phyloP scores from a whole-genome alignment of 2,888 invertebrate species.

The Drosophila percnosoma region DNA sequence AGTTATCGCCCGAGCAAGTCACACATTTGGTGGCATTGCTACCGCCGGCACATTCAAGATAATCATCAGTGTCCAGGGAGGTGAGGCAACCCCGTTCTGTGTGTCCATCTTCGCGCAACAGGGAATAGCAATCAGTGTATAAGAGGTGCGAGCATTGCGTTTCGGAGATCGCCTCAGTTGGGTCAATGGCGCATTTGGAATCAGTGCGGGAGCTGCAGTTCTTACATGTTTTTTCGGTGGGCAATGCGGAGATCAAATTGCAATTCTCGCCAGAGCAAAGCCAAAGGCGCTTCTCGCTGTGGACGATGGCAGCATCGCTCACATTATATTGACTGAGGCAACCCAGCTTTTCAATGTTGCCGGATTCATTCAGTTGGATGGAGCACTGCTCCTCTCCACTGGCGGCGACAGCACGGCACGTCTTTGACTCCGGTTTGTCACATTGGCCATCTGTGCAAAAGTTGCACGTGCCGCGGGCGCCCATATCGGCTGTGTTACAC shows the following conservation, averaged over 20 bases:
- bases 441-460: slow-evolving; percentile 73
- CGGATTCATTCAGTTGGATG: slow-evolving; percentile 62
- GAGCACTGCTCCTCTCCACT: slow-evolving; percentile 73
- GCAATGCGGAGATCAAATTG: slow-evolving; percentile 66
- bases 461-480: slow-evolving; percentile 70
- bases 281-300: slow-evolving; percentile 69
- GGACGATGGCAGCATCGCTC: slow-evolving; percentile 50
- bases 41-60: slow-evolving; percentile 60
- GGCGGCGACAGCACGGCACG: slow-evolving; percentile 68
- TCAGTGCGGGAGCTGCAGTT: slow-evolving; percentile 79
- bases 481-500: slow-evolving; percentile 74
- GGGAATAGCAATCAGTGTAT: slow-evolving; percentile 74
- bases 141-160: slow-evolving; percentile 59
- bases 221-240: slow-evolving; percentile 56
- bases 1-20: slow-evolving; percentile 65
- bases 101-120: slow-evolving; percentile 73
- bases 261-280: slow-evolving; percentile 77
- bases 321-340: slow-evolving; percentile 78
- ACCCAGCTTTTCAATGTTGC: slow-evolving; percentile 63
- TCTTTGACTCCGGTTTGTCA: slow-evolving; percentile 42
- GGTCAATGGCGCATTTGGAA: slow-evolving; percentile 66
- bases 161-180: slow-evolving; percentile 25
- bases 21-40: slow-evolving; percentile 62
- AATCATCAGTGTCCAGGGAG: slow-evolving; percentile 65
- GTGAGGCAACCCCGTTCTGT: slow-evolving; percentile 81